Evolutionary conservation across 2,888 invertebrate genomes (phyloP).

Genomic region (Nomada fucata): DNA sequence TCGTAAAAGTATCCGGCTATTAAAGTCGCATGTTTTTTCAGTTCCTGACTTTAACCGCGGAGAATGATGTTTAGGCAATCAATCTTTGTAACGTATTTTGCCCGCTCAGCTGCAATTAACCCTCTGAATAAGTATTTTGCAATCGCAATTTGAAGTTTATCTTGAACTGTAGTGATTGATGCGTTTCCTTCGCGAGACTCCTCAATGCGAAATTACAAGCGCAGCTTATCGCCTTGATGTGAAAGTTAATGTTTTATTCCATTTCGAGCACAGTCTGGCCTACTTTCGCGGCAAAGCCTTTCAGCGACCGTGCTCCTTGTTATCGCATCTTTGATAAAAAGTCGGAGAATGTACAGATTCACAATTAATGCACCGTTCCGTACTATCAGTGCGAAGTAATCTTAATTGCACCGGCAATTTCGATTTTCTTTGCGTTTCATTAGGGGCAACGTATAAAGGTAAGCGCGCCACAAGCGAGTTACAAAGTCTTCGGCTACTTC

Average conservation of each 20-base stretch:
- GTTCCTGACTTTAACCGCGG: slow-evolving; percentile 12
- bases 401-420: slow-evolving; percentile 10
- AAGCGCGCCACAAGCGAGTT: background rate
- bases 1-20: background rate
- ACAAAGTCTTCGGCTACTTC: background rate
- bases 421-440: background rate
- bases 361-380: background rate
- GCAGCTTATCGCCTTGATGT: slow-evolving; percentile 16
- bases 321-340: slow-evolving; percentile 2
- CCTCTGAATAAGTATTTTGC: slow-evolving; percentile 35
- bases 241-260: slow-evolving; percentile 33
- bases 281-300: background rate
- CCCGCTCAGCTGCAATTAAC: slow-evolving; percentile 47
- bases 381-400: background rate
- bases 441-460: background rate
- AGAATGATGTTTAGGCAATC: slow-evolving; percentile 43
- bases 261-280: background rate
- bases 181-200: slow-evolving; percentile 37
- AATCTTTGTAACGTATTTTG: slow-evolving; percentile 39
- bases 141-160: slow-evolving; percentile 50
- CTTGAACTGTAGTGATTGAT: slow-evolving; percentile 54
- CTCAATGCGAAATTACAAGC: slow-evolving; percentile 29
- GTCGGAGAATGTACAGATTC: background rate
- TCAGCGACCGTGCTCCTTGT: slow-evolving; percentile 6
- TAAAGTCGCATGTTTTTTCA: slow-evolving; percentile 34